These are phyloP conservation scores for Sorex maritimensis DNA, from an alignment of 2,797 vertebrate genomes.

Conservation along the genomic window DNA sequence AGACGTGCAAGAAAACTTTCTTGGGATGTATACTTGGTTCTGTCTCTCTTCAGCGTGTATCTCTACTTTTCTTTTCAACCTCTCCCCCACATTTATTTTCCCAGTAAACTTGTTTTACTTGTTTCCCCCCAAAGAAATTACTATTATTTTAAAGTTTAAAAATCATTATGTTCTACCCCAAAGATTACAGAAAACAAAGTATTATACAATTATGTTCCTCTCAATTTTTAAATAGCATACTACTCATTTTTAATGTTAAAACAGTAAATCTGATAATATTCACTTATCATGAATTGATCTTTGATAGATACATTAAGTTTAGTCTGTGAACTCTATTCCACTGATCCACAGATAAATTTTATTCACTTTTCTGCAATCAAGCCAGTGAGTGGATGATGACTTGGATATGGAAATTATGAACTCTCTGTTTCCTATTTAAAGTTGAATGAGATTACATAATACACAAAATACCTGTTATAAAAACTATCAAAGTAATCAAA, in stretches of 20 bases:
- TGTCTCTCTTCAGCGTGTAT: no score
- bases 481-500: constrained; percentile 29
- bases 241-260: constrained; percentile 37
- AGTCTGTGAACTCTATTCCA: constrained; percentile 26
- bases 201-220: neutral
- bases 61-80: no score
- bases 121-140: no score
- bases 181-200: constrained; percentile 24
- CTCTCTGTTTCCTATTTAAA: constrained; percentile 44
- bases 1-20: no score
- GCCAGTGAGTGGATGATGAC: constrained; percentile 50
- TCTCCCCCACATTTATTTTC: no score
- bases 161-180: constrained; percentile 3
- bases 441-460: constrained; percentile 41
- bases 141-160: neutral
- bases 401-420: neutral
- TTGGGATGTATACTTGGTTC: no score
- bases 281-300: constrained; percentile 16
- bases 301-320: neutral
- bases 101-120: no score
- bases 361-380: constrained; percentile 68
- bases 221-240: neutral
- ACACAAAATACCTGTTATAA: neutral
- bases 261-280: neutral
- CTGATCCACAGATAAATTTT: constrained; percentile 10